Base-by-base conservation (phyloP, 2,113 vertebrate species). In the Pogonocichla stellata region DNA sequence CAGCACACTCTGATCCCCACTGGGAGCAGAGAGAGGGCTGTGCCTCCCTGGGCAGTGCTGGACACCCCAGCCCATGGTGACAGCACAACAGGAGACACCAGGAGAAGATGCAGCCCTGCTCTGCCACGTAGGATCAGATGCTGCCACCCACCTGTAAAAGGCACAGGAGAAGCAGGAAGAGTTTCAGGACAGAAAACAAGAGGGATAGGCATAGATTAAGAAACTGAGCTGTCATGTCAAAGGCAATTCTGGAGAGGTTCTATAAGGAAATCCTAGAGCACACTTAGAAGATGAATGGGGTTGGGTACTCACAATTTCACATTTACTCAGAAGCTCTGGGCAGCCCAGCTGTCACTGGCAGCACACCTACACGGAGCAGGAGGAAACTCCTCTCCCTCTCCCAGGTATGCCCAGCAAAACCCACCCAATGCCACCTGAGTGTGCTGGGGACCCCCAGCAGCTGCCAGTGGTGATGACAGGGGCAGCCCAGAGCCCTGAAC, bases 1-100 rank as follows among this genome's bases (percentile, higher is more conserved):
- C 83, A 24, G 62, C 11, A 19, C 45, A 1, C 3, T 0, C 16
- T 25, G 24, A 8, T 0, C 22, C 6, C 23, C 29, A 36, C 36
- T 36, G 5, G 12, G 20, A 31, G 2, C 26, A 47, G 48, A 11
- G 70, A 42, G 43, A 12, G 70, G 70, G 28, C 67, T 36, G 28
- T 7, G 61, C 48, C 57, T 13, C 16, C 8, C 80, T 6, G 22
- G 61, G 72, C 5, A 29, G 34, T 4, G 22, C 50, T 10, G 58
- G 14, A 4, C 64, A 38, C 0, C 65, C 38, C 58, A 29, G 67
- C 70, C 19, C n/a, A 0, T 0, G 9, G 43, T 4, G 12, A 2
- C 20, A 28, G 18, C 54, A 42, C 53, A 5, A 1, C 70, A 19
- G 53, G 34, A 48, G 25, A 14, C 48, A 8, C 5, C 69, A 33